Percentiles rank a stretch among this genome's conserved stretches.
phyloP scores from a whole-genome alignment of 2,113 vertebrate genomes.

The Solea senegalensis region DNA sequence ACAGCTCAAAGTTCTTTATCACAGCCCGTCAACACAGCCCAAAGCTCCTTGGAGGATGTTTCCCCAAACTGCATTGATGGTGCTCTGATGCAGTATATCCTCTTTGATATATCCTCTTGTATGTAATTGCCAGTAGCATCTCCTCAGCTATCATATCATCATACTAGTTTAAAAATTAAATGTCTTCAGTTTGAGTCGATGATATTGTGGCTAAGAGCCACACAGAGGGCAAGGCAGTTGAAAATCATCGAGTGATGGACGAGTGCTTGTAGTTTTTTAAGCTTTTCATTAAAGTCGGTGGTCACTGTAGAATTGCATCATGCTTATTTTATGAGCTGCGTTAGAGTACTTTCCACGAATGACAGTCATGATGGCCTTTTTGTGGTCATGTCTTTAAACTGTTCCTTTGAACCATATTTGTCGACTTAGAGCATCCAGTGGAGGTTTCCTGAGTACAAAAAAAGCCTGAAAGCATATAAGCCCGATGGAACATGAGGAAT shows the following conservation, averaged over 20 bases:
- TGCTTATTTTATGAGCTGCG: too few species aligned
- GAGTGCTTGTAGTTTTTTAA: background rate
- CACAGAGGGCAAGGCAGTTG: background rate
- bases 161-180: background rate
- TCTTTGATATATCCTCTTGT: too few species aligned
- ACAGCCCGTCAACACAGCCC: too few species aligned
- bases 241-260: background rate
- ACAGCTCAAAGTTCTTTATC: too few species aligned
- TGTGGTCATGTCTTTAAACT: background rate
- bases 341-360: background rate
- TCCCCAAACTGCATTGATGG: too few species aligned
- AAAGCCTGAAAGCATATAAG: slow-evolving; percentile 14
- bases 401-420: background rate
- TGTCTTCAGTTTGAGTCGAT: background rate
- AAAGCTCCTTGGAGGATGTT: too few species aligned
- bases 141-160: too few species aligned
- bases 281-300: background rate
- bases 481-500: slow-evolving; percentile 25
- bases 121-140: too few species aligned
- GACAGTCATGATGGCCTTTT: background rate
- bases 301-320: background rate
- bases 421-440: background rate
- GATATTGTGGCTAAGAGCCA: background rate
- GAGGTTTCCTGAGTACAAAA: slow-evolving; percentile 14
- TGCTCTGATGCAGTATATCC: too few species aligned